Conservation (phyloP, 2,888 invertebrate species). For the Nemoura dubitans region DNA sequence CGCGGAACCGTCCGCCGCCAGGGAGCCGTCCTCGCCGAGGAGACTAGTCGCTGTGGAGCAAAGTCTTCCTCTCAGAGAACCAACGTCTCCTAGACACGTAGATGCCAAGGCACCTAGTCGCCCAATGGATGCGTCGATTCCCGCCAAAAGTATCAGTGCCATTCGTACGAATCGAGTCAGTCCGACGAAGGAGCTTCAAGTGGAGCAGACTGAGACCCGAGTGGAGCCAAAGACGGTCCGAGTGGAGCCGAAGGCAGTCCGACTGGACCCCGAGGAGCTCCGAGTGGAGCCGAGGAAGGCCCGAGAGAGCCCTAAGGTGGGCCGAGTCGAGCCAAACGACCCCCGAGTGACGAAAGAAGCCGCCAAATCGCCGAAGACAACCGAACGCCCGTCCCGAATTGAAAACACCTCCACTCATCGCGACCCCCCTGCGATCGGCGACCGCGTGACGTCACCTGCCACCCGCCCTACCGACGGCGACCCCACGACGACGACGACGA, state of each 20-base stretch:
- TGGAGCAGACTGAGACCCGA: not conserved
- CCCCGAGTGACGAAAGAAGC: not conserved
- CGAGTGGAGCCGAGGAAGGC: too few species aligned
- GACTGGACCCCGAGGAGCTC: too few species aligned
- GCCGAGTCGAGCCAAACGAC: too few species aligned
- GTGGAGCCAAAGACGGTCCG: too few species aligned
- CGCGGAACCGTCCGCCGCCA: not conserved
- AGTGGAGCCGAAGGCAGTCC: too few species aligned
- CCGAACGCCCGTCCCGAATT: not conserved
- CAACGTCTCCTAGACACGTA: not conserved
- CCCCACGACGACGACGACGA: constrained; percentile 35
- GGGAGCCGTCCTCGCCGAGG: not conserved
- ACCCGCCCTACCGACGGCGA: constrained; percentile 44
- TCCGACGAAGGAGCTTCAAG: not conserved
- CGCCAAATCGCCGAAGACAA: not conserved
- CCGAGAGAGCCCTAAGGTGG: too few species aligned
- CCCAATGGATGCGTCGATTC: not conserved
- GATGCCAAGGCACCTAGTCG: too few species aligned
- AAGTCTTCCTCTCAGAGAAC: not conserved
- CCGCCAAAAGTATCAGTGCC: not conserved
- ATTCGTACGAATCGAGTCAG: not conserved
- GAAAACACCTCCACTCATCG: not conserved
- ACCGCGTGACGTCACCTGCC: constrained; percentile 53
- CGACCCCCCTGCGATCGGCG: constrained; percentile 59
- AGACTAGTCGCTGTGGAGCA: not conserved